phyloP scores from a whole-genome alignment of 2,888 invertebrate genomes.

The Drosophila putrida region DNA sequence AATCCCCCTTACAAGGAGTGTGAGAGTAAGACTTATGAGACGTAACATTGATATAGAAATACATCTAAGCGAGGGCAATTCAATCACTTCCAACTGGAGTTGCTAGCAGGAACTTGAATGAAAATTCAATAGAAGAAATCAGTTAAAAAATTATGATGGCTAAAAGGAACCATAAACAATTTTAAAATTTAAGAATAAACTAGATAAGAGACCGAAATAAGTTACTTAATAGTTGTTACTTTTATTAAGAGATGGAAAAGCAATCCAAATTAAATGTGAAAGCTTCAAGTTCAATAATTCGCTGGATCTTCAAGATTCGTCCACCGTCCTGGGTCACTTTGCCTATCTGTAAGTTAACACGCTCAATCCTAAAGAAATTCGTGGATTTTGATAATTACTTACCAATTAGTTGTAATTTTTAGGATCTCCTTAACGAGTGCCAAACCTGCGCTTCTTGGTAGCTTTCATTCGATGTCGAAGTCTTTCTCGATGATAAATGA shows the following conservation, averaged over 20 bases:
- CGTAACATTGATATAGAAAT: slow-evolving; percentile 8
- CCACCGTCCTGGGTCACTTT: neutral
- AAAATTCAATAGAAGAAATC: too few relatives aligned
- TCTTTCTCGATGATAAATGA: too few relatives aligned
- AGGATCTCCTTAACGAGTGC: neutral
- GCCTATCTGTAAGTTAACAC: neutral
- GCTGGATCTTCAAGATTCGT: too few relatives aligned
- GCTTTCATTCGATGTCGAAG: neutral
- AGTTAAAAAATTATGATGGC: too few relatives aligned
- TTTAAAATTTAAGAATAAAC: too few relatives aligned
- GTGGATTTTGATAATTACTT: neutral
- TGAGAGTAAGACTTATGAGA: slow-evolving; percentile 7
- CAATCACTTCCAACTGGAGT: neutral
- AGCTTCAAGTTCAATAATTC: too few relatives aligned
- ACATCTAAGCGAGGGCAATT: slow-evolving; percentile 1
- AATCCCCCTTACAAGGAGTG: too few relatives aligned
- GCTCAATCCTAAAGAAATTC: neutral
- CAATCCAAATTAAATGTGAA: too few relatives aligned
- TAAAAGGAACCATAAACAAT: too few relatives aligned
- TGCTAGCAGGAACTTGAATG: neutral
- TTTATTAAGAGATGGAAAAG: too few relatives aligned
- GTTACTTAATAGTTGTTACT: too few relatives aligned
- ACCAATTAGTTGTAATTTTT: neutral
- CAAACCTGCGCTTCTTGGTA: neutral
- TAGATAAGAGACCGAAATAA: too few relatives aligned